Base-by-base conservation (phyloP, 2,888 invertebrate genomes). In the Octodonta nipae region DNA sequence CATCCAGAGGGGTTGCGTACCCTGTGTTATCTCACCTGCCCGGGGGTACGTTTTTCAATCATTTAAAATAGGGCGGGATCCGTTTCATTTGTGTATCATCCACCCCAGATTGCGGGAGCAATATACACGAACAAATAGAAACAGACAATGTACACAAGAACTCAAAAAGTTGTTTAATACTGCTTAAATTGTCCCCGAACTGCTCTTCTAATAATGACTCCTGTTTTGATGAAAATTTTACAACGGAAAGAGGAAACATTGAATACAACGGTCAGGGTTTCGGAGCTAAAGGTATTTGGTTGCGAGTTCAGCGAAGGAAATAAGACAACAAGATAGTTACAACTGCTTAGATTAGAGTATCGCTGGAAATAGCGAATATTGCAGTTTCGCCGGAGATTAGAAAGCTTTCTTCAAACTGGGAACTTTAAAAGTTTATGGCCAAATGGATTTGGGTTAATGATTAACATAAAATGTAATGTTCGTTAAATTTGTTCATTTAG, bases 41-140 rank as follows among this genome's bases (percentile, higher is more conserved):
- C 34, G 32, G 30, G 49, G 52, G 43, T 40, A 45, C 47, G 46
- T 48, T 51, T 52, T 52, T 52, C 52, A 52, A 52, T 52, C 50
- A 49, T 38, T 42, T 42, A 40, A 42, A 42, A 40, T 31, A 37
- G 41, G 44, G 42, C 39, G 42, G 38, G 38, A n/a, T 32, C 33
- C 20, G 30, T 26, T 13, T n/a, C 13, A 32, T 20, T 15, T 32
- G 36, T 28, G 31, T 15, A 33, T 13, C 37, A 26, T 10, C 22
- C 22, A 40, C 34, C 40, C 37, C 30, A 35, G 29, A 37, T 33
- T 35, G n/a, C 36, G 35, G 35, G 27, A 33, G 40, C 34, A 37
- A 42, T 38, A 34, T 40, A 38, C 24, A 31, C 33, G 32, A 28
- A 38, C 35, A 38, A 38, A 40, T 31, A 40, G 35, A 36, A 34